Percentiles rank a stretch among this genome's conserved stretches.
These are phyloP conservation scores for Boulengerochromis microlepis DNA, from an alignment of 2,113 vertebrate species.

Conservation along the genomic window DNA sequence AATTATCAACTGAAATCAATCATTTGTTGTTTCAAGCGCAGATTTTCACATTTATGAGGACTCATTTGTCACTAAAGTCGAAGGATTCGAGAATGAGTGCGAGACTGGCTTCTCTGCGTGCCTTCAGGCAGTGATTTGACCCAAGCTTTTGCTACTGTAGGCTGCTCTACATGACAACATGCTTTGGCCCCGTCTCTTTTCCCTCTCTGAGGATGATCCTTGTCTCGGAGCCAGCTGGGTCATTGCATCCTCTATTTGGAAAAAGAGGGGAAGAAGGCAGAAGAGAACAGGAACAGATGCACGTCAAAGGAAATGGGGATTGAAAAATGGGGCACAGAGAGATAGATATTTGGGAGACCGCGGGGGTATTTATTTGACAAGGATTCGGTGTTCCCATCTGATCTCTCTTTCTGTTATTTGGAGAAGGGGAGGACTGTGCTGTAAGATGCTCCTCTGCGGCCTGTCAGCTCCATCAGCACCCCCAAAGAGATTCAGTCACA, in stretches of 20 bases:
- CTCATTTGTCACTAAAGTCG: neutral
- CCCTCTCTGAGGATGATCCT: slow-evolving; percentile 13
- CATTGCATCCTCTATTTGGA: slow-evolving; percentile 10
- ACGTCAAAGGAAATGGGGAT: slow-evolving; percentile 7
- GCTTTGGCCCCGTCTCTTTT: neutral
- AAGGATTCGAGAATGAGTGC: neutral
- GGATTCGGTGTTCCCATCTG: neutral
- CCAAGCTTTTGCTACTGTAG: neutral
- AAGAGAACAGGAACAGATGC: slow-evolving; percentile 7
- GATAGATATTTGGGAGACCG: neutral
- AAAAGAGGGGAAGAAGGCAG: neutral
- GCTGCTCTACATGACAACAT: slow-evolving; percentile 9
- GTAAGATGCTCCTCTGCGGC: neutral
- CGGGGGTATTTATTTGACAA: neutral
- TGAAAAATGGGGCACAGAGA: slow-evolving; percentile 12
- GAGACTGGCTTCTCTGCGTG: neutral
- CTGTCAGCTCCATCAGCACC: slow-evolving; percentile 5
- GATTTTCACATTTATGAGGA: neutral
- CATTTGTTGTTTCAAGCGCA: neutral
- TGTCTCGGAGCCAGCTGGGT: slow-evolving; percentile 38
- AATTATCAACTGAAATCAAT: neutral
- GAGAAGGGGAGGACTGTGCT: neutral
- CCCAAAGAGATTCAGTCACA: slow-evolving; percentile 11
- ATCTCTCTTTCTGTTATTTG: slow-evolving; percentile 3
- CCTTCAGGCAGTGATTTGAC: neutral